These are phyloP conservation scores for Mandrillus leucophaeus DNA, from an alignment of 2,113 vertebrate species.

Conservation along the genomic window DNA sequence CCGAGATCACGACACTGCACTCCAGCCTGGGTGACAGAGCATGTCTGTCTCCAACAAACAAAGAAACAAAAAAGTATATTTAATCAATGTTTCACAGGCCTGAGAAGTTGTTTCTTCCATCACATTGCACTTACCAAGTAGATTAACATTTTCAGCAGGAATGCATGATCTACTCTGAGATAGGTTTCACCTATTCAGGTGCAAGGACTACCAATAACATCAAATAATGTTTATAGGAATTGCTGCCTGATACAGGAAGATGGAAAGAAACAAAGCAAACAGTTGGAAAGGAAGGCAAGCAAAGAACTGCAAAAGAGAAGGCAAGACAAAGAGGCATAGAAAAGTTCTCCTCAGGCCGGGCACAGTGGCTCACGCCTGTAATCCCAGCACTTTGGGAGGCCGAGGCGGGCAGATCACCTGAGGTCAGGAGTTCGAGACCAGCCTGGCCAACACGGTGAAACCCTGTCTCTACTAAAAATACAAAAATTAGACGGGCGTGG, in stretches of 20 bases:
- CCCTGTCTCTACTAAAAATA: too few species aligned
- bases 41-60: too few species aligned
- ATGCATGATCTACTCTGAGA: not conserved
- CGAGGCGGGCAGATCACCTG: not conserved
- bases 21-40: too few species aligned
- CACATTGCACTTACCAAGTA: not conserved
- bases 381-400: not conserved
- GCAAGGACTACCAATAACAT: not conserved
- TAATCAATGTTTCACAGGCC: not conserved
- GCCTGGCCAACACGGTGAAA: too few species aligned
- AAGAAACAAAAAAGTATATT: not conserved
- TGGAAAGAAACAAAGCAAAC: not conserved
- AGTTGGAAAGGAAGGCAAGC: not conserved
- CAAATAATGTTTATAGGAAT: constrained; percentile 34
- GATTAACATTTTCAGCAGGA: not conserved
- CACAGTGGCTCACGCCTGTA: not conserved
- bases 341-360: not conserved
- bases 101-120: not conserved
- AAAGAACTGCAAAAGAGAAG: constrained; percentile 18
- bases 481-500: too few species aligned
- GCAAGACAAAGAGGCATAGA: not conserved
- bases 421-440: not conserved
- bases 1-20: too few species aligned
- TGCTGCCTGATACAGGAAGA: not conserved
- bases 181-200: not conserved